Base-by-base conservation (phyloP, 30 jellyfish, hydroid and myxozoan genomes). In the Phacellophora camtschatica region DNA sequence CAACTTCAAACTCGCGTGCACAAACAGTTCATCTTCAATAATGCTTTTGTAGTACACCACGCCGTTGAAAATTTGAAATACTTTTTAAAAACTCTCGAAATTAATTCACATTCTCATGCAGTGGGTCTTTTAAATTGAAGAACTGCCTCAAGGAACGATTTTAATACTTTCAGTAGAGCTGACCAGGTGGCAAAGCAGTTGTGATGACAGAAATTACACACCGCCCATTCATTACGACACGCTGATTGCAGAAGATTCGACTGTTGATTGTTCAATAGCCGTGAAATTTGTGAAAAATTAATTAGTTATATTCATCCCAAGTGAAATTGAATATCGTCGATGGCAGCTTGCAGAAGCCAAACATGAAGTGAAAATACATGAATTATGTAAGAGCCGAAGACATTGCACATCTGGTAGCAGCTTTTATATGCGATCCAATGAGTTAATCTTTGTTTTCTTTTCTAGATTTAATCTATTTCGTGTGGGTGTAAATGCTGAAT, bases 331-430 rank as follows among this genome's bases (percentile, higher is more conserved):
- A 31, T 23, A 11, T 43, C 53, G 55, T 75, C 67, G 59, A 43
- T 10, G 59, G 29, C 71, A 61, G 74, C 27, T 78, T 65, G 64
- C 12, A 41, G 48, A 43, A 43, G 66, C 27, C 19, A 65, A 78
- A 49, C n/a, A 75, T 39, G 31, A 55, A 55, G 48, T 22, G 39
- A 50, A 63, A 29, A 4, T 10, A 59, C 81, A 77, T 77, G 82
- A 77, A 77, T 77, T n/a, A 77, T 77, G 71, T 50, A 77, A 61
- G 80, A 53, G 51, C 54, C 27, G 35, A 20, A 39, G 61, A 56
- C 41, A n/a, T 22, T 30, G 77, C 80, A 80, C 91, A 80, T 66
- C 91, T 80, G 91, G 73, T 64, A 36, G 18, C 91, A 80, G 91
- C 91, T 80, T 80, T 80, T n/a, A 77, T 70, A 22, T 43, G 28